phyloP scores from a whole-genome alignment of 2,113 vertebrate species.

The human (Homo sapiens) region DNA sequence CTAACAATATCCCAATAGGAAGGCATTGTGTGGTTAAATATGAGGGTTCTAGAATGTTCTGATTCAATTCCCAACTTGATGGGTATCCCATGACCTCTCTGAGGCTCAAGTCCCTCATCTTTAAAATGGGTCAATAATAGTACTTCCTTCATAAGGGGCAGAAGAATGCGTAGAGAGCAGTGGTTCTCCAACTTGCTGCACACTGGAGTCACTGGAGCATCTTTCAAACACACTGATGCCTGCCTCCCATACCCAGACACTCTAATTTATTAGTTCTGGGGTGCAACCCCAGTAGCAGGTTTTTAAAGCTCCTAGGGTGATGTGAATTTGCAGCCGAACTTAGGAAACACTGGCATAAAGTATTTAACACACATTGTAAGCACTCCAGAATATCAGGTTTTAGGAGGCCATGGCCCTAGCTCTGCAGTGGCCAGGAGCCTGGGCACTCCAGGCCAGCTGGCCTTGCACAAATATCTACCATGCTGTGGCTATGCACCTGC shows the following conservation, averaged over 20 bases:
- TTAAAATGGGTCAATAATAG: not conserved
- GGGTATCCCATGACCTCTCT: not conserved
- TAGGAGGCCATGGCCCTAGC: fast-evolving
- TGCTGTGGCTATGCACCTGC: fast-evolving
- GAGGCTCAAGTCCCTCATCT: not conserved
- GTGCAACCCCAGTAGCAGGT: fast-evolving
- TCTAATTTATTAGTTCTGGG: not conserved
- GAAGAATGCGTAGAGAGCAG: fast-evolving
- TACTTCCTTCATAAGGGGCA: fast-evolving
- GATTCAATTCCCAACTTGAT: not conserved
- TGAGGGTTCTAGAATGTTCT: slow-evolving; percentile 36
- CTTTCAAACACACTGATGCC: not conserved
- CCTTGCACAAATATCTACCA: fast-evolving
- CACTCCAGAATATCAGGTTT: fast-evolving
- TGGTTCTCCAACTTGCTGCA: fast-evolving
- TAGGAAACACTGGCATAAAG: not conserved
- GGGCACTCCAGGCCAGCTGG: fast-evolving
- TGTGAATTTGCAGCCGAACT: not conserved
- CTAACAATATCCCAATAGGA: not conserved
- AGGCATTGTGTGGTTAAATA: not conserved
- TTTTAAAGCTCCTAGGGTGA: not conserved
- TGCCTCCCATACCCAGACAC: not conserved
- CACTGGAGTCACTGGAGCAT: not conserved
- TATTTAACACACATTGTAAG: fast-evolving
- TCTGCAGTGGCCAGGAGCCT: not conserved